Evolutionary conservation across 2,113 vertebrate species (phyloP).

Genomic region (Seriola quinqueradiata): DNA sequence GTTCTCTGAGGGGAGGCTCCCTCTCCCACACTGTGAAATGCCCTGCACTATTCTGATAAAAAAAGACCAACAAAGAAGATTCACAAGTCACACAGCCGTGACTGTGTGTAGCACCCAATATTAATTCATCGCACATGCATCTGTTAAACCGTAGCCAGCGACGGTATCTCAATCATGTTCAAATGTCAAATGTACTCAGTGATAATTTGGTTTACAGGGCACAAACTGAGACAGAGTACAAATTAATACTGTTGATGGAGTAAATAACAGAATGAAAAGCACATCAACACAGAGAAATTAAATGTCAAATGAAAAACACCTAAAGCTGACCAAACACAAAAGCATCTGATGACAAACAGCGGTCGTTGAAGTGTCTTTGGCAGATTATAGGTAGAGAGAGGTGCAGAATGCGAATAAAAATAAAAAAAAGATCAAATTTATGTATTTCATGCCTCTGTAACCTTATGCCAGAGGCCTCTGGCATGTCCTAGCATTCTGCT

Average conservation of each 20-base stretch:
- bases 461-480: slow-evolving; percentile 43
- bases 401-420: not conserved
- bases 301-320: not conserved
- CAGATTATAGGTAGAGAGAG: not conserved
- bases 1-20: too few species aligned
- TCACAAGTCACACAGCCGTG: not conserved
- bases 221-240: not conserved
- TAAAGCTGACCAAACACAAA: not conserved
- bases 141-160: not conserved
- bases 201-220: not conserved
- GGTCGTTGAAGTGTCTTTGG: not conserved
- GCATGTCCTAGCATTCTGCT: slow-evolving; percentile 39
- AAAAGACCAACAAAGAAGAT: not conserved
- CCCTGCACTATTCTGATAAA: too few species aligned
- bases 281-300: not conserved
- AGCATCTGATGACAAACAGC: not conserved
- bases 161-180: not conserved
- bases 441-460: slow-evolving; percentile 37
- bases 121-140: not conserved
- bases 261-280: not conserved
- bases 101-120: not conserved
- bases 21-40: too few species aligned
- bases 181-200: not conserved
- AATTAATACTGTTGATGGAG: not conserved
- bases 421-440: not conserved